Conservation (phyloP, 2,797 vertebrate genomes). For the Anguilla pacifica region DNA sequence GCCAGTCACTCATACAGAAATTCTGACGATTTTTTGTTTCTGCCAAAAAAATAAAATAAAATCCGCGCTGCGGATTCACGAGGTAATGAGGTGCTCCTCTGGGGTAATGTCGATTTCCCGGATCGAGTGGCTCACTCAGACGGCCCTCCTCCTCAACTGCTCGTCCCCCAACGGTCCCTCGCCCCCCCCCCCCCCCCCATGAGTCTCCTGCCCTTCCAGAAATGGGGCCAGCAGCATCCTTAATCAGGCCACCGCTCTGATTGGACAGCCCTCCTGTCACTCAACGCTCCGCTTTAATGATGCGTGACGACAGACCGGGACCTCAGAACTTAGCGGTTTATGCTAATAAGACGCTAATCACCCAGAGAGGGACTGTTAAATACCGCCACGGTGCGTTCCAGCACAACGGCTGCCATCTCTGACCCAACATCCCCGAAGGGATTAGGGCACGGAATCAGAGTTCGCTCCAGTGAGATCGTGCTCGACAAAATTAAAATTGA, state of each 20-base stretch:
- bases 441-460: neutral
- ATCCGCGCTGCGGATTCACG: neutral
- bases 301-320: neutral
- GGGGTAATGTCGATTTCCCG: neutral
- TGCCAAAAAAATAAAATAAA: neutral
- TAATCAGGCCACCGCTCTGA: slow-evolving; percentile 24
- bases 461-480: neutral
- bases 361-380: neutral
- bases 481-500: neutral
- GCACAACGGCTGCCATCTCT: slow-evolving; percentile 1
- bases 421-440: slow-evolving; percentile 13
- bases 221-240: slow-evolving; percentile 21
- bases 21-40: neutral
- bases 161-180: neutral
- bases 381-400: neutral
- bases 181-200: no score
- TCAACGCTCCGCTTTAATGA: slow-evolving; percentile 5
- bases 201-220: slow-evolving; percentile 20
- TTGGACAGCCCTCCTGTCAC: neutral
- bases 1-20: neutral
- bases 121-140: neutral
- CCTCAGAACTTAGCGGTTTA: neutral
- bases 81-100: neutral
- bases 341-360: neutral
- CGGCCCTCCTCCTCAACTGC: neutral